Percentiles rank a stretch among this genome's conserved stretches.
Conservation (phyloP, 2,797 vertebrate genomes). For the Fistularia tabacaria region DNA sequence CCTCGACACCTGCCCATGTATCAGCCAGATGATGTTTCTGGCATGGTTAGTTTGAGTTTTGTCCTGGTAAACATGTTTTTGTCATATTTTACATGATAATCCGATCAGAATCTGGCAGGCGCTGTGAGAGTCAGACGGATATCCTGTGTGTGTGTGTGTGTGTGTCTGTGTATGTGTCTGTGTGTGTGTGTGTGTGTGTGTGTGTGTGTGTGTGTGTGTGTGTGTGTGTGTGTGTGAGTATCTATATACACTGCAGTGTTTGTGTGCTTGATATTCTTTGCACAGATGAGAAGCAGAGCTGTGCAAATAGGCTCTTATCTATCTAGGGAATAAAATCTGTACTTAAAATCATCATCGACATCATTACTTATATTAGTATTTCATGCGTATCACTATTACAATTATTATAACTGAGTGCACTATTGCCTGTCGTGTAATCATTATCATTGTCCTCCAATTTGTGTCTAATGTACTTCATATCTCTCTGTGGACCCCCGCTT, state of each 20-base stretch:
- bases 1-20: slow-evolving; percentile 68
- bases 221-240: slow-evolving; percentile 16
- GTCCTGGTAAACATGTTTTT: slow-evolving; percentile 73
- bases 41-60: slow-evolving; percentile 59
- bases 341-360: slow-evolving; percentile 38
- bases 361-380: slow-evolving; percentile 34
- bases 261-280: slow-evolving; percentile 20
- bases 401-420: slow-evolving; percentile 8
- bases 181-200: slow-evolving; percentile 8
- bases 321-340: slow-evolving; percentile 54
- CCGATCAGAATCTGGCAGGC: slow-evolving; percentile 64
- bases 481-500: slow-evolving; percentile 24
- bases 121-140: slow-evolving; percentile 42
- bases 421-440: slow-evolving; percentile 4
- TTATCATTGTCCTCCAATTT: background rate
- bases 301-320: slow-evolving; percentile 34
- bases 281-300: slow-evolving; percentile 48
- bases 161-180: slow-evolving; percentile 16
- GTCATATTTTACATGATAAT: slow-evolving; percentile 72
- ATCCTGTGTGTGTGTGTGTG: slow-evolving; percentile 25
- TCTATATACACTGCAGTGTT: slow-evolving; percentile 10
- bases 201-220: slow-evolving; percentile 15
- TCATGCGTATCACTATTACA: slow-evolving; percentile 21
- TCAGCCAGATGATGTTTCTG: slow-evolving; percentile 72
- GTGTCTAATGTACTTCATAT: slow-evolving; percentile 4